Evolutionary conservation across 2,797 vertebrate genomes (phyloP).

Genomic region (Microctenopoma steveboyesi): DNA sequence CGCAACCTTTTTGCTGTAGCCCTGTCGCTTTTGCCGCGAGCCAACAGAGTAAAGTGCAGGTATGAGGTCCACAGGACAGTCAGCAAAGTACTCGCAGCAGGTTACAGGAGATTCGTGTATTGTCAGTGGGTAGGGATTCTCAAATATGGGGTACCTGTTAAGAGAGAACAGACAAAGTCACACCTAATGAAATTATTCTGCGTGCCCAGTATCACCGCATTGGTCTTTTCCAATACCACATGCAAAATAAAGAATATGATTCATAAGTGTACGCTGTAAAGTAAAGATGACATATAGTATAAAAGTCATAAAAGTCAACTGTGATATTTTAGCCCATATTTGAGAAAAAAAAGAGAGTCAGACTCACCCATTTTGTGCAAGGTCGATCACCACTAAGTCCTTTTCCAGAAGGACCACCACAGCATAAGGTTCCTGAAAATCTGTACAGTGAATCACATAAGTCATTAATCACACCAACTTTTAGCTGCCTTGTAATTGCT

Average conservation of each 20-base stretch:
- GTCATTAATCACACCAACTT: slow-evolving; percentile 28
- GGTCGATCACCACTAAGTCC: slow-evolving; percentile 99
- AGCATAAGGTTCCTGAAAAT: slow-evolving; percentile 99
- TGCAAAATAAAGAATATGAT: not conserved
- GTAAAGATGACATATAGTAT: slow-evolving; percentile 4
- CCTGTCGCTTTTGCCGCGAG: slow-evolving; percentile 97
- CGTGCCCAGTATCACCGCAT: slow-evolving; percentile 10
- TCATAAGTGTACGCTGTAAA: slow-evolving; percentile 1
- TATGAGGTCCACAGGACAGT: slow-evolving; percentile 97
- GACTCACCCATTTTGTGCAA: slow-evolving; percentile 98
- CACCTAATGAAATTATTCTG: slow-evolving; percentile 11
- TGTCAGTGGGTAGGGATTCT: slow-evolving; percentile 97
- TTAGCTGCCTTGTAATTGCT: not conserved
- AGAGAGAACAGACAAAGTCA: slow-evolving; percentile 21
- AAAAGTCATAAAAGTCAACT: slow-evolving; percentile 12
- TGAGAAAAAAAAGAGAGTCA: slow-evolving; percentile 23
- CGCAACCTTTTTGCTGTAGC: slow-evolving; percentile 99
- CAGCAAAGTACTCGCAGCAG: slow-evolving; percentile 97
- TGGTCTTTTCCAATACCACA: slow-evolving; percentile 7
- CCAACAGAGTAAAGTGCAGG: slow-evolving; percentile 99
- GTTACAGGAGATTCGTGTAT: slow-evolving; percentile 99
- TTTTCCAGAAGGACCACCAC: slow-evolving; percentile 99
- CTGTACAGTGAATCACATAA: slow-evolving; percentile 73
- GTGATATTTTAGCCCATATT: slow-evolving; percentile 19
- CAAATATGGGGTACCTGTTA: slow-evolving; percentile 97